Evolutionary conservation across 2,888 invertebrate species (phyloP).

Genomic region (Amphipoea oculea): DNA sequence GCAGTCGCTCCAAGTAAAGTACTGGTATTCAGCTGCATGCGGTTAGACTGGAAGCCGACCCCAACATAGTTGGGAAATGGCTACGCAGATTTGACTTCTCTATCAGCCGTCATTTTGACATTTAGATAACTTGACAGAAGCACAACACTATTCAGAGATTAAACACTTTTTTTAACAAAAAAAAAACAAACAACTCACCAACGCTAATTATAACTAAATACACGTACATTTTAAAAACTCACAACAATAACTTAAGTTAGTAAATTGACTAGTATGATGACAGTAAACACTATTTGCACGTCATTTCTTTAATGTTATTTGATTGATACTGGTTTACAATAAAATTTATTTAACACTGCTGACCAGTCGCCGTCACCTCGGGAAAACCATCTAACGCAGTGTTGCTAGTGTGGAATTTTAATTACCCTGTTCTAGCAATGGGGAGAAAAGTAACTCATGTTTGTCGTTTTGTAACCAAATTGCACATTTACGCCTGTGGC

Average conservation of each 20-base stretch:
- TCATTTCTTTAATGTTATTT: slow-evolving; percentile 28
- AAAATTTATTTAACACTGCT: not conserved
- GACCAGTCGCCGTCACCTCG: slow-evolving; percentile 13
- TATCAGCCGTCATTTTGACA: slow-evolving; percentile 9
- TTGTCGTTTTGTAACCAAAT: not conserved
- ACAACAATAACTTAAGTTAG: slow-evolving; percentile 10
- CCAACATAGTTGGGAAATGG: not conserved
- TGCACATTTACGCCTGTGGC: not conserved
- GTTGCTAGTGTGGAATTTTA: slow-evolving; percentile 30
- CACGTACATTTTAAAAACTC: slow-evolving; percentile 50
- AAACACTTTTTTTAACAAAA: not conserved
- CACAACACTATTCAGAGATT: not conserved
- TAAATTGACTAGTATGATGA: slow-evolving; percentile 44
- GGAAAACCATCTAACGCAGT: slow-evolving; percentile 40
- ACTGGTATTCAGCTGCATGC: not conserved
- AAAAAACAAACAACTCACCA: slow-evolving; percentile 49
- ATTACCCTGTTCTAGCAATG: not conserved
- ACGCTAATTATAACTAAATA: slow-evolving; percentile 28
- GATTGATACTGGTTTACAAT: slow-evolving; percentile 24
- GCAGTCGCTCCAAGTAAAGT: not conserved
- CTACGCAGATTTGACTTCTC: not conserved
- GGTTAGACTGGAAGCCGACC: not conserved
- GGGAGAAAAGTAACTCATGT: not conserved
- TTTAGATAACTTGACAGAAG: not conserved
- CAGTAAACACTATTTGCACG: slow-evolving; percentile 23